These are phyloP conservation scores for Oconnorella tubifera DNA, from an alignment of 2,888 invertebrate genomes.

Conservation along the genomic window DNA sequence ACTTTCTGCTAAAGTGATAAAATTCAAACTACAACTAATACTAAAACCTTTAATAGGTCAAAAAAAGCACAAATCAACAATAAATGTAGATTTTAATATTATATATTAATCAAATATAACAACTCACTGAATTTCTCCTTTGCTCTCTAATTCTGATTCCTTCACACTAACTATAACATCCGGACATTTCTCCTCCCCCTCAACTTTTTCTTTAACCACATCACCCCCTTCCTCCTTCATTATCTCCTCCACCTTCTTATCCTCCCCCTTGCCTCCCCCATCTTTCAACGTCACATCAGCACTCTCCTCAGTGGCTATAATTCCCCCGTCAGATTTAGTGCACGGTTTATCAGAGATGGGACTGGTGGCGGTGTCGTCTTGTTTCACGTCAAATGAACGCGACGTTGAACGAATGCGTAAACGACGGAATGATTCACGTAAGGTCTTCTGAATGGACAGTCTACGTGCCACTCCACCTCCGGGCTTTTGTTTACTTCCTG, in stretches of 20 bases:
- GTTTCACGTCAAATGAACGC: background rate
- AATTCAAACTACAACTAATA: too few relatives aligned
- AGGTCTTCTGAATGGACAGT: slow-evolving; percentile 95
- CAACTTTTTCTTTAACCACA: slow-evolving; percentile 55
- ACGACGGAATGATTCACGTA: slow-evolving; percentile 91
- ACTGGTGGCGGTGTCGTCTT: background rate
- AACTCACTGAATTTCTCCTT: too few relatives aligned
- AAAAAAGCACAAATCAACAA: too few relatives aligned
- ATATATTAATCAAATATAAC: too few relatives aligned
- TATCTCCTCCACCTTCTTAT: background rate
- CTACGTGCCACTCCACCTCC: slow-evolving; percentile 17
- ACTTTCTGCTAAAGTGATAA: too few relatives aligned
- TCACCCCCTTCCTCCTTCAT: background rate
- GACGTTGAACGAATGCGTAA: slow-evolving; percentile 60
- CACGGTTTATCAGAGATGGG: background rate
- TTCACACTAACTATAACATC: too few relatives aligned
- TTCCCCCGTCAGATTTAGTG: slow-evolving; percentile 1
- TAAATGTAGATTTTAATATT: too few relatives aligned
- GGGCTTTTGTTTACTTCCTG: too few relatives aligned
- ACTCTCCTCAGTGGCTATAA: background rate
- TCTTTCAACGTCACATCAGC: background rate
- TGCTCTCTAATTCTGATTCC: too few relatives aligned
- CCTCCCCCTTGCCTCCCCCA: slow-evolving; percentile 7
- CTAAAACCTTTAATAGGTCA: too few relatives aligned
- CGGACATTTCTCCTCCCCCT: slow-evolving; percentile 72